Percentiles rank a stretch among this genome's conserved stretches.
phyloP scores from a whole-genome alignment of 2,797 vertebrate species.

The Paedocypris micromegethes region DNA sequence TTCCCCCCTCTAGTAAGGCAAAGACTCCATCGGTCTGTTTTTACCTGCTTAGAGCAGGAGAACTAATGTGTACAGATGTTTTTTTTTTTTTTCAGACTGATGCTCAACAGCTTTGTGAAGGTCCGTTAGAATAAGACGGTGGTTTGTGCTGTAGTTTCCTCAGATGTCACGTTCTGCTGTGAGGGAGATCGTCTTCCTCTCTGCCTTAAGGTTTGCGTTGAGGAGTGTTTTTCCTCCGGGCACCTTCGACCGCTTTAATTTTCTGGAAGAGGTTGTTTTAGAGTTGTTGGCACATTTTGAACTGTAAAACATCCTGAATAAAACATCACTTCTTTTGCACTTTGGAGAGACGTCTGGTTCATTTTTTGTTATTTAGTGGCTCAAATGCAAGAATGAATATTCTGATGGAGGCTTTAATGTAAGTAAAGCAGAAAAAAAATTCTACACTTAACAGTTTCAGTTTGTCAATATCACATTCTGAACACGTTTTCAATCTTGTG shows the following conservation, averaged over 20 bases:
- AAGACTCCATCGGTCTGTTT: slow-evolving; percentile 26
- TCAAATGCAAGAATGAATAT: no score
- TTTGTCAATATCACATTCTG: no score
- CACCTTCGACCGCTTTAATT: slow-evolving; percentile 48
- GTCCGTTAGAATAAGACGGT: no score
- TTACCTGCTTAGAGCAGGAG: slow-evolving; percentile 19
- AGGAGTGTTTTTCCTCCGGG: slow-evolving; percentile 40
- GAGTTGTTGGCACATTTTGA: slow-evolving; percentile 38
- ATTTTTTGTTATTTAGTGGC: not conserved
- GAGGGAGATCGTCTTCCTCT: slow-evolving; percentile 31
- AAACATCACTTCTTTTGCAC: slow-evolving; percentile 40
- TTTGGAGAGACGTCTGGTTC: slow-evolving; percentile 9
- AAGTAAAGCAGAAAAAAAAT: no score
- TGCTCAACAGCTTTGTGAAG: no score
- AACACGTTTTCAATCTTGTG: no score
- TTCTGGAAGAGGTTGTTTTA: slow-evolving; percentile 37
- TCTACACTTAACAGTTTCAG: no score
- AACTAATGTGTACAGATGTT: slow-evolving; percentile 15
- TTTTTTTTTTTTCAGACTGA: slow-evolving; percentile 33
- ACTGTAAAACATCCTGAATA: slow-evolving; percentile 42
- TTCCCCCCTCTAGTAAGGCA: slow-evolving; percentile 10
- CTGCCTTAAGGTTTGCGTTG: slow-evolving; percentile 42
- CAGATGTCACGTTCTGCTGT: slow-evolving; percentile 46
- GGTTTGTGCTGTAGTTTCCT: slow-evolving; percentile 24
- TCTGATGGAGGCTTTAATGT: no score